Evolutionary conservation across 1,140 invertebrate genomes (phyloP).

Genomic region (Radopholus similis): DNA sequence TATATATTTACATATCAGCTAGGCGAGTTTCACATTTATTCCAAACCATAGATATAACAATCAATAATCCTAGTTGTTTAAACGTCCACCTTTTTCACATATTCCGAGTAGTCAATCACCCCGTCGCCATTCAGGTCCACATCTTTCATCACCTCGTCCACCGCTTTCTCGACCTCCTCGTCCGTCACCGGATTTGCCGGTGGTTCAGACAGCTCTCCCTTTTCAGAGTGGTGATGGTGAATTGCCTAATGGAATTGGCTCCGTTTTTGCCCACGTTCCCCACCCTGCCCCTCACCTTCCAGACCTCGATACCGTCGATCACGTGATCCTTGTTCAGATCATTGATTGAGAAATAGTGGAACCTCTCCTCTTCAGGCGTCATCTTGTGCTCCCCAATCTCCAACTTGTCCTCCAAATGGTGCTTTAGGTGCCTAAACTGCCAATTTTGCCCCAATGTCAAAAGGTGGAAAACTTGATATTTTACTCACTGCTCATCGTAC

Average conservation of each 20-base stretch:
- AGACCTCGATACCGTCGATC: conserved; percentile 25
- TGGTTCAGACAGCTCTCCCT: neutral
- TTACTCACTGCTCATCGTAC: conserved; percentile 25
- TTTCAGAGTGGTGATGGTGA: conserved; percentile 5
- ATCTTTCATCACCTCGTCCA: conserved; percentile 20
- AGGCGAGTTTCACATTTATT: neutral
- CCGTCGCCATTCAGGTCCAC: conserved; percentile 21
- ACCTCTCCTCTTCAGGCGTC: conserved; percentile 15
- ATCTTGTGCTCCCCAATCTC: conserved; percentile 21
- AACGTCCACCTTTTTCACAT: conserved; percentile 8
- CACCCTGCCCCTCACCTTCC: conserved; percentile 17
- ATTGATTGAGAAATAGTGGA: conserved; percentile 35
- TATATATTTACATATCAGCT: too few relatives aligned
- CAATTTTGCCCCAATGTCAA: neutral
- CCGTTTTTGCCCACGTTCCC: neutral
- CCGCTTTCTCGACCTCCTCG: conserved; percentile 19
- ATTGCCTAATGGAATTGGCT: conserved; percentile 11
- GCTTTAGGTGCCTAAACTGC: conserved; percentile 29
- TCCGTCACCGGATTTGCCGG: neutral
- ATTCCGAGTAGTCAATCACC: conserved; percentile 23
- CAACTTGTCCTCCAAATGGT: conserved; percentile 33
- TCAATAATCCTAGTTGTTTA: neutral
- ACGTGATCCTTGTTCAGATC: conserved; percentile 29
- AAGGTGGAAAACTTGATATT: neutral
- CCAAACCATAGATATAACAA: neutral